These are phyloP conservation scores for Hymenopus coronatus DNA, from an alignment of 2,888 invertebrate species.

Conservation along the genomic window DNA sequence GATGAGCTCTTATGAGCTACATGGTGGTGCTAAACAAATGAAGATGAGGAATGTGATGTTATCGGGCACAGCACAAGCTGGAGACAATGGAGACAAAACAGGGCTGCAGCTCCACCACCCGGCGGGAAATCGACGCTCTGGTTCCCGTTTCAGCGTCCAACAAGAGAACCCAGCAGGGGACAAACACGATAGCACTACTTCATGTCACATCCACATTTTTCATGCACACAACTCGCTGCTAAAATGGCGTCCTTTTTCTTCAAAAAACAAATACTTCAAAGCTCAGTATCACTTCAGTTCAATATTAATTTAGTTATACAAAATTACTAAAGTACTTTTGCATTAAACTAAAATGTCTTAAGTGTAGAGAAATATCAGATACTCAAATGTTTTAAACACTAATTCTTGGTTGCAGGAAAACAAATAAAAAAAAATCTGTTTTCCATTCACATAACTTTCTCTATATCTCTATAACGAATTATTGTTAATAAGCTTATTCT, in stretches of 20 bases:
- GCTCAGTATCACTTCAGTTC: too few species aligned
- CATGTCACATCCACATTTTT: neutral
- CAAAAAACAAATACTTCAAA: too few species aligned
- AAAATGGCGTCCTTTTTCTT: neutral
- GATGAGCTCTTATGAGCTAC: neutral
- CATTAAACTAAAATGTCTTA: too few species aligned
- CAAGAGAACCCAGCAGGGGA: neutral
- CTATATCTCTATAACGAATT: too few species aligned
- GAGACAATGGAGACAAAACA: neutral
- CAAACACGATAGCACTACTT: neutral
- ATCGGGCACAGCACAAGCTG: neutral
- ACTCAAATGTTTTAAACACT: too few species aligned
- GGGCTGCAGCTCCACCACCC: neutral
- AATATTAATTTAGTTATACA: too few species aligned
- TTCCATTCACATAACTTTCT: too few species aligned
- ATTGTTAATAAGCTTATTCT: too few species aligned
- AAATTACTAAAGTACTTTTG: too few species aligned
- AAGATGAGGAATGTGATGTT: neutral
- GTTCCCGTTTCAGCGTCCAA: neutral
- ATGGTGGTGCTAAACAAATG: neutral
- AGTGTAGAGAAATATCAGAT: too few species aligned
- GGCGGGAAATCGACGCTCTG: neutral
- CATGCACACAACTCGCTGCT: neutral
- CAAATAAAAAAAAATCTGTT: too few species aligned
- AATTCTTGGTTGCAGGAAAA: too few species aligned